These are phyloP conservation scores for Syngnathoides biaculeatus DNA, from an alignment of 2,113 vertebrate genomes.

Conservation along the genomic window DNA sequence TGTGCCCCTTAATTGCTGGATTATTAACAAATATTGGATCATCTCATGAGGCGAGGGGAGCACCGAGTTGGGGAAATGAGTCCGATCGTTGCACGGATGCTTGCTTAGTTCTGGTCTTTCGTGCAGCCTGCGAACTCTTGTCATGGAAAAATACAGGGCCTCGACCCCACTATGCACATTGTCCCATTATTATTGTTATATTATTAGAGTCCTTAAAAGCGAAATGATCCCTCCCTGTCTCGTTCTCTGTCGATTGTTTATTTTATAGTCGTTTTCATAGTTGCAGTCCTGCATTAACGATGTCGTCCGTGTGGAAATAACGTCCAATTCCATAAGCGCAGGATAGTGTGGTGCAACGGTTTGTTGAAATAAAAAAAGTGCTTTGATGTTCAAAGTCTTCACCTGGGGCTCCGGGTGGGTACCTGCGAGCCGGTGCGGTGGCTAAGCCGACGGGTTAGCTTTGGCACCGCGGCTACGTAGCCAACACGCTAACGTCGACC, in stretches of 20 bases:
- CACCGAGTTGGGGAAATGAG: background rate
- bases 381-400: background rate
- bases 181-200: background rate
- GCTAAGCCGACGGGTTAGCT: conserved; percentile 65
- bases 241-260: background rate
- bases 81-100: background rate
- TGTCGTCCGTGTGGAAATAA: background rate
- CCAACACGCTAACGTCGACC: conserved; percentile 48
- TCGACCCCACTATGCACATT: conserved; percentile 11
- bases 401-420: background rate
- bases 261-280: background rate
- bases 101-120: background rate
- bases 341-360: background rate
- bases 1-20: background rate
- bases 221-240: background rate
- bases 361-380: too few relatives aligned
- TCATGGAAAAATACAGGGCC: conserved; percentile 58
- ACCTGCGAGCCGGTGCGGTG: background rate
- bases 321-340: background rate
- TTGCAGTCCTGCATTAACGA: background rate
- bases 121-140: conserved; percentile 38
- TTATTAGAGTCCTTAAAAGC: background rate
- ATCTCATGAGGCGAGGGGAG: background rate
- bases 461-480: conserved; percentile 57
- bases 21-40: background rate